Percentiles rank a stretch among this genome's conserved stretches.
Conservation (phyloP, 2,797 vertebrate species). For the Serranus cabrilla region DNA sequence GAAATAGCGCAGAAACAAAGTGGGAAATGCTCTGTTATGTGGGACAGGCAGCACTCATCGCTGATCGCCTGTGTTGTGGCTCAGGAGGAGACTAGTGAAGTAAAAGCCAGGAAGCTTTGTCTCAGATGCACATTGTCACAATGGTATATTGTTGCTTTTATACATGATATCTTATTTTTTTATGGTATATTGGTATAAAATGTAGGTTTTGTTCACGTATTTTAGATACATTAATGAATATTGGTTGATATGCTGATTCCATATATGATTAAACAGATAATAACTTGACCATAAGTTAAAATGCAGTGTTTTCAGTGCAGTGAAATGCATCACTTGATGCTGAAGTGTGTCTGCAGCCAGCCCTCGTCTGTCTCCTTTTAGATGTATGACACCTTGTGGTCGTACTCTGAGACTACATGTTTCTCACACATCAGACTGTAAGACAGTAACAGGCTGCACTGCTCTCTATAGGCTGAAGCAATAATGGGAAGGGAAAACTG, state of each 20-base stretch:
- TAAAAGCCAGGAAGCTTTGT: background rate
- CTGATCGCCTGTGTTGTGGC: constrained; percentile 1
- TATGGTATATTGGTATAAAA: background rate
- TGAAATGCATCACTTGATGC: background rate
- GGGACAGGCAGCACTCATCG: background rate
- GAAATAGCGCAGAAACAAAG: constrained; percentile 16
- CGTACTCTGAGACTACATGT: constrained; percentile 40
- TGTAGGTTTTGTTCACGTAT: background rate
- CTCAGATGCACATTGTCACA: background rate
- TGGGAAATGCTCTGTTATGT: constrained; percentile 29
- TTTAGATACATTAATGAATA: background rate
- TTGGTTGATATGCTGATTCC: background rate
- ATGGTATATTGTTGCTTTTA: background rate
- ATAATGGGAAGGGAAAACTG: background rate
- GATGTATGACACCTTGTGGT: constrained; percentile 73
- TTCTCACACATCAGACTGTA: background rate
- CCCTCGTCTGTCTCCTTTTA: constrained; percentile 35
- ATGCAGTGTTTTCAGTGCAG: constrained; percentile 11
- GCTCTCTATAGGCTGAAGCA: background rate
- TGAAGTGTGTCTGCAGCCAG: background rate
- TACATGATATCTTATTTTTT: background rate
- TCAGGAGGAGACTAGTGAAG: constrained; percentile 10
- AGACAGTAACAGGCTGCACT: background rate
- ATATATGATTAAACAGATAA: background rate
- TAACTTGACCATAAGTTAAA: background rate